Evolutionary conservation across 2,797 vertebrate species (phyloP), one percentile per base, ranked within the genome.

Genomic region (Haliaeetus vocifer): DNA sequence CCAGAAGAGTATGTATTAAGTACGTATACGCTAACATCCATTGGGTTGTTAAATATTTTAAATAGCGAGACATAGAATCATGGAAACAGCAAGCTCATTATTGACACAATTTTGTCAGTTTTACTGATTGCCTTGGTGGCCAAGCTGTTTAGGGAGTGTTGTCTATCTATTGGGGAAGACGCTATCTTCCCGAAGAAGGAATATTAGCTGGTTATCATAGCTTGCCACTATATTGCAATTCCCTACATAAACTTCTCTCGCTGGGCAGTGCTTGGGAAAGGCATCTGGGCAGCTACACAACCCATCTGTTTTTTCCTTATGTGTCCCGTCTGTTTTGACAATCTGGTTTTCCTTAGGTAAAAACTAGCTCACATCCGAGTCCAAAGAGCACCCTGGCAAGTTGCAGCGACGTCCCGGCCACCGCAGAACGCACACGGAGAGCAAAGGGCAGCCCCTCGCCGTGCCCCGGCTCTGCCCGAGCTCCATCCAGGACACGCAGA

Each of bases 381-480:
- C 66, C 72, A 37, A 65, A 31, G 9, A 5, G 50, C 50, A 40
- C 47, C 80, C 23, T 0, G 0, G 25, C 31, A 8, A 53, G 61
- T 8, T 1, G 2, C 61, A 31, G 62, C 9, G 4, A 20, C 0
- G 1, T 66, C 70, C 70, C 1, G 20, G 59, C 44, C 35, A 9
- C 45, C 3, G 1, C 13, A 2, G 47, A 28, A 6, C 1, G 5
- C 28, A 5, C 5, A 0, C 4, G 2, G 45, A 6, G 67, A 35
- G 29, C 44, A 7, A 17, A 25, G 37, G 7, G 10, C 44, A 23
- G 1, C 23, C n/a, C n/a, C 59, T 33, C 5, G 9, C 42, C 3
- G 26, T 8, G 4, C 53, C 59, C 22, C 1, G 1, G 9, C 53
- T 15, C 47, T 0, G 19, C 5, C 52, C 0, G 18, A 26, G 59